Percentiles rank a stretch among this genome's conserved stretches.
phyloP scores from a whole-genome alignment of 2,113 vertebrate species.

The Candoia aspera region DNA sequence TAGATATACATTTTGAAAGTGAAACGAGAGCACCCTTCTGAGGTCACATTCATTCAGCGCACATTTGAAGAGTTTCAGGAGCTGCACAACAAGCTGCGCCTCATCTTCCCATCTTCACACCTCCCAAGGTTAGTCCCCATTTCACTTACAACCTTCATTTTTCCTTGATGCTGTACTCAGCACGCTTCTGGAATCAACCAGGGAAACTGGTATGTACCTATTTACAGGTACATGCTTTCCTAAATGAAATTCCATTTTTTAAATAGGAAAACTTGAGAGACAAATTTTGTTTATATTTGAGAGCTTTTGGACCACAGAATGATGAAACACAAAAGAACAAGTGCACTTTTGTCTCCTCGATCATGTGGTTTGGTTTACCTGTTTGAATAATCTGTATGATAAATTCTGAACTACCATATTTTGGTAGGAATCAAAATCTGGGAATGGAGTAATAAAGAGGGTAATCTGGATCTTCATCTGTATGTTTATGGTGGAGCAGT shows the following conservation, averaged over 20 bases:
- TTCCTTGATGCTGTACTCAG: background rate
- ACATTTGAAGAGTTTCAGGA: constrained; percentile 97
- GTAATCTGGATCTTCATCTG: background rate
- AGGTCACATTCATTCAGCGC: constrained; percentile 83
- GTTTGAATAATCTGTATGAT: background rate
- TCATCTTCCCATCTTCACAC: constrained; percentile 89
- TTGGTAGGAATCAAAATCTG: background rate
- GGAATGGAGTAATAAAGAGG: background rate
- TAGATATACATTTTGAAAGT: constrained; percentile 92
- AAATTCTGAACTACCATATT: background rate
- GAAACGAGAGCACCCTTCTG: constrained; percentile 81
- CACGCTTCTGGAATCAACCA: no score
- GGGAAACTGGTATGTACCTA: background rate
- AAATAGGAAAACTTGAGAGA: background rate
- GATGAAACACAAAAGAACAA: background rate
- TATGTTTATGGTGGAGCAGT: background rate
- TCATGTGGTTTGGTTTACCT: background rate
- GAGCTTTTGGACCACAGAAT: background rate
- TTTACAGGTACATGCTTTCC: background rate
- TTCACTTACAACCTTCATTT: fast-evolving
- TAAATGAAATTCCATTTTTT: background rate
- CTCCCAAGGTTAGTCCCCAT: constrained; percentile 84
- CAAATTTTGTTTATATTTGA: background rate
- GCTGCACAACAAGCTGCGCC: constrained; percentile 90
- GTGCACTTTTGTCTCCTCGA: no score